A percentile compares a stretch with the other conserved stretches of the same genome.
Conservation (phyloP, 2,888 invertebrate genomes). For the Chymomyza caudatula region DNA sequence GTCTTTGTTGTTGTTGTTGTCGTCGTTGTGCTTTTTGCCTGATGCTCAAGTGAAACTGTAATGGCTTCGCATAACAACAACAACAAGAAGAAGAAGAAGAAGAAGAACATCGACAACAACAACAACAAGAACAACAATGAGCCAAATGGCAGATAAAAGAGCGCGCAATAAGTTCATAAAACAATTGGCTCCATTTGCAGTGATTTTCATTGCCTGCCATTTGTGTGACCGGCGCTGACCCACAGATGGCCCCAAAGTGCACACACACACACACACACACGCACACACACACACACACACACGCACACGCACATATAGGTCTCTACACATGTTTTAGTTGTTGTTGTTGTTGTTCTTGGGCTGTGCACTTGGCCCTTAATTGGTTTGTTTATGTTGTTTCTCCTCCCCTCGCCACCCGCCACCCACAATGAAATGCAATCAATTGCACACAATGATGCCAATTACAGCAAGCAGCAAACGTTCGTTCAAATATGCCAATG, state of each 20-base stretch:
- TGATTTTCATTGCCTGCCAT: conserved; percentile 69
- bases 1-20: not conserved
- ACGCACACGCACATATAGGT: not conserved
- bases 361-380: conserved; percentile 57
- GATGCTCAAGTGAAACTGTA: conserved; percentile 37
- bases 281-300: not conserved
- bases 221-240: conserved; percentile 53
- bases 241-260: conserved; percentile 13
- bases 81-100: not conserved
- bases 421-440: conserved; percentile 64
- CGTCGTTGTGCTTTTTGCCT: not conserved
- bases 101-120: conserved; percentile 5
- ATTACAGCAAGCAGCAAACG: conserved; percentile 36
- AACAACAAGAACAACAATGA: conserved; percentile 1
- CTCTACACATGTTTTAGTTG: conserved; percentile 34
- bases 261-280: not conserved
- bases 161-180: conserved; percentile 68
- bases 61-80: conserved; percentile 25
- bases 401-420: not conserved
- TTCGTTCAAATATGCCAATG: not conserved
- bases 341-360: conserved; percentile 33
- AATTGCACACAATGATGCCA: conserved; percentile 66
- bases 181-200: conserved; percentile 69
- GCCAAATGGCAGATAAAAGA: conserved; percentile 33
- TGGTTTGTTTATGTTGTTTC: conserved; percentile 64